Evolutionary conservation across 2,797 vertebrate genomes (phyloP).

Genomic region (Xyrichtys novacula): DNA sequence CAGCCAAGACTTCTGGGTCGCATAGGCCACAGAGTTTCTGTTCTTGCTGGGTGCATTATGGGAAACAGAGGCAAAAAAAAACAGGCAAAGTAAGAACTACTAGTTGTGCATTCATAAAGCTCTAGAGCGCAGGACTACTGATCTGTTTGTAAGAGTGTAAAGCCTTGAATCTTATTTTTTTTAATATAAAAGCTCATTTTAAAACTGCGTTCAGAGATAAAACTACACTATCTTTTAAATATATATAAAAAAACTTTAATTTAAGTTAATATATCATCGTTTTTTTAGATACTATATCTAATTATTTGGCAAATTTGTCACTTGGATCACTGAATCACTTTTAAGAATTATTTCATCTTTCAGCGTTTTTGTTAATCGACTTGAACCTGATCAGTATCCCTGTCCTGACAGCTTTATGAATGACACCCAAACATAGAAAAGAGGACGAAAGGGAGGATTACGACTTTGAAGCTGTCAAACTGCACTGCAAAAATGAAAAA

Average conservation of each 20-base stretch:
- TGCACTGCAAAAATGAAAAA: constrained; percentile 44
- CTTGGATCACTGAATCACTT: too few relatives aligned
- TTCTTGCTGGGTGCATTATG: constrained; percentile 85
- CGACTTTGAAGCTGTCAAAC: constrained; percentile 42
- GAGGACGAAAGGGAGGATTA: constrained; percentile 16
- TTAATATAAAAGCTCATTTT: too few relatives aligned
- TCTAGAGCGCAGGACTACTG: constrained; percentile 55
- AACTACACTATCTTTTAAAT: too few relatives aligned
- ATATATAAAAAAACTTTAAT: too few relatives aligned
- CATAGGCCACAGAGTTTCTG: constrained; percentile 96
- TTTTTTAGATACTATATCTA: too few relatives aligned
- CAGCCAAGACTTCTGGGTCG: constrained; percentile 98
- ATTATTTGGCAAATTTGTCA: too few relatives aligned
- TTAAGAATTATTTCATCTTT: too few relatives aligned
- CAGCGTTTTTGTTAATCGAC: too few relatives aligned
- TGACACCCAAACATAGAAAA: constrained; percentile 8
- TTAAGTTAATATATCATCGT: too few relatives aligned
- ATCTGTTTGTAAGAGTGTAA: constrained; percentile 10
- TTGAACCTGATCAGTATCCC: constrained; percentile 66
- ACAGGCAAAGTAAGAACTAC: constrained; percentile 27
- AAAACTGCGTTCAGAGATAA: too few relatives aligned
- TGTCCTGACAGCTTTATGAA: constrained; percentile 60
- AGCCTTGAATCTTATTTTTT: too few relatives aligned
- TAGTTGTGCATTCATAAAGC: constrained; percentile 48
- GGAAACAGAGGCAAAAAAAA: constrained; percentile 45